Percentiles rank a stretch among this genome's conserved stretches.
Evolutionary conservation across 1,140 invertebrate species (phyloP).

Genomic region (Acromyrmex charruanus): DNA sequence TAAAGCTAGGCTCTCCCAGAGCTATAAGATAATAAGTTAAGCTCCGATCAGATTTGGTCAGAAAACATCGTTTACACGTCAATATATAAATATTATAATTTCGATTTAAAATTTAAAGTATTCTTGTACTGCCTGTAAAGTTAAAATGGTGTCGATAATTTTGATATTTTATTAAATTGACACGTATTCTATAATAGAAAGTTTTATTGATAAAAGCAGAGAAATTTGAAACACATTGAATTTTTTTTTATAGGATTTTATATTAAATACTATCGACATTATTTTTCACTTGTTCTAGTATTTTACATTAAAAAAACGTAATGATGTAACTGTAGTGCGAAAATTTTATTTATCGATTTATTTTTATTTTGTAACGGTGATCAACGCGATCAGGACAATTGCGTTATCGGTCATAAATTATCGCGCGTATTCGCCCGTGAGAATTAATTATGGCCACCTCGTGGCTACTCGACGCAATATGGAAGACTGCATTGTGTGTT

Average conservation of each 20-base stretch:
- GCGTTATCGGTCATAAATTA: constrained; percentile 67
- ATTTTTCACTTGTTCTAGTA: not conserved
- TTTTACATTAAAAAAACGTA: not conserved
- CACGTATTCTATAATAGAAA: not conserved
- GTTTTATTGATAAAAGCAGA: not conserved
- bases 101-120: not conserved
- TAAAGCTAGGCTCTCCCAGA: not conserved
- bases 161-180: constrained; percentile 23
- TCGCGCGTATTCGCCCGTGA: constrained; percentile 52
- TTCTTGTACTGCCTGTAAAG: not conserved
- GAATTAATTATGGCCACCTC: constrained; percentile 59
- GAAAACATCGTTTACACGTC: not conserved
- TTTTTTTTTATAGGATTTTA: not conserved
- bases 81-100: not conserved
- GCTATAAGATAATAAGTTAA: not conserved
- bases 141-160: not conserved
- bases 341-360: constrained; percentile 18
- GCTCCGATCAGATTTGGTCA: too few species aligned
- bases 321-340: not conserved
- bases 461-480: constrained; percentile 51
- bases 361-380: constrained; percentile 29
- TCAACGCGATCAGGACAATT: constrained; percentile 46
- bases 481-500: constrained; percentile 43
- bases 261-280: constrained; percentile 1
- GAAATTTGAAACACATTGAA: not conserved